Evolutionary conservation across 2,113 vertebrate genomes (phyloP).

Genomic region (Gallinago paraguaiae): DNA sequence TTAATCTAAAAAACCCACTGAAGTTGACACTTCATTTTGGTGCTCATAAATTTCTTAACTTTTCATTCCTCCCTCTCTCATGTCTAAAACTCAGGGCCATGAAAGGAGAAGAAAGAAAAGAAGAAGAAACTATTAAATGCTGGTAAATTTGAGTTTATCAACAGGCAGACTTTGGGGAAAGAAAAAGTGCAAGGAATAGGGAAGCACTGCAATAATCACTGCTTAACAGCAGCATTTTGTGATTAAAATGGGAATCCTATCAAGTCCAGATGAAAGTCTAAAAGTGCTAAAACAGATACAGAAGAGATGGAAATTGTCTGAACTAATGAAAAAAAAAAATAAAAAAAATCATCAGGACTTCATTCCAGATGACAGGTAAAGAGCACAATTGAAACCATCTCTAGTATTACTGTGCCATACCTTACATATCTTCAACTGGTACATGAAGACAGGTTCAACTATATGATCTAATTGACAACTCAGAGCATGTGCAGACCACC

Average conservation of each 20-base stretch:
- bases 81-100: not conserved
- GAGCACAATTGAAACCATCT: not conserved
- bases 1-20: not conserved
- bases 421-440: not conserved
- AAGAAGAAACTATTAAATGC: not conserved
- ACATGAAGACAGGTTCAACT: not conserved
- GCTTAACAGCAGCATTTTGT: not conserved
- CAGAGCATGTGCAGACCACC: not conserved
- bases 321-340: not conserved
- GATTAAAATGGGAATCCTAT: not conserved
- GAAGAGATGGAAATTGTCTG: not conserved
- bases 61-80: not conserved
- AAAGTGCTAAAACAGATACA: not conserved
- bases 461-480: not conserved
- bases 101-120: not conserved
- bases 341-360: not conserved
- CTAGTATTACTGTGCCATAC: not conserved
- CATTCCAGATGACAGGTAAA: not conserved
- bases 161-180: not conserved
- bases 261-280: not conserved
- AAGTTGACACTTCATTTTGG: not conserved
- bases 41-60: not conserved
- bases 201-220: not conserved
- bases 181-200: not conserved
- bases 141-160: not conserved